Evolutionary conservation across 2,113 vertebrate species (phyloP).

Genomic region (Heloderma charlesbogerti): DNA sequence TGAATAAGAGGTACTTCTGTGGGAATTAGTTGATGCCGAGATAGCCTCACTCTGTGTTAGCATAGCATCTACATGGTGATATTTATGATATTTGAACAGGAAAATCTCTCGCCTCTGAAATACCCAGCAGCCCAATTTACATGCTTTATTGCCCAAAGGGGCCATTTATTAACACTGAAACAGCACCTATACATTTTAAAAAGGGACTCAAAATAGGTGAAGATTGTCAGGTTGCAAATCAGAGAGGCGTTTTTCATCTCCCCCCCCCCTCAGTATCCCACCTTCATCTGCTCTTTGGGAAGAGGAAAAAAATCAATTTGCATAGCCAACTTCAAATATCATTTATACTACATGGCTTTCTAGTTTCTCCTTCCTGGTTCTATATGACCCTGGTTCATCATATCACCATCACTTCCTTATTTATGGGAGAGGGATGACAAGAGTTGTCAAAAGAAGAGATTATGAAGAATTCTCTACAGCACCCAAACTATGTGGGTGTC

Average conservation of each 20-base stretch:
- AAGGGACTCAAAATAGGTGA: constrained; percentile 18
- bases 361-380: neutral
- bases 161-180: constrained; percentile 38
- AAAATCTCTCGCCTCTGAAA: constrained; percentile 31
- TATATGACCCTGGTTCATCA: constrained; percentile 6
- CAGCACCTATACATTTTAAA: constrained; percentile 44
- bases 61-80: constrained; percentile 23
- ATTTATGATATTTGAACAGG: constrained; percentile 41
- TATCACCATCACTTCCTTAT: constrained; percentile 1
- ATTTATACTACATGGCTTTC: neutral
- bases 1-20: constrained; percentile 26
- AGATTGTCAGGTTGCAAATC: constrained; percentile 33
- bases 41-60: neutral
- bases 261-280: neutral
- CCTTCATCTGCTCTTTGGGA: neutral
- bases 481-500: neutral
- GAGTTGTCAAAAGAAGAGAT: constrained; percentile 12
- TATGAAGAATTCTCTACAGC: neutral
- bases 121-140: constrained; percentile 33
- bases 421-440: constrained; percentile 11
- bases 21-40: constrained; percentile 16
- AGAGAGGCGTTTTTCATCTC: neutral
- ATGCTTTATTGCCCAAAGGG: constrained; percentile 40
- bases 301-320: neutral
- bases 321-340: neutral